Evolutionary conservation across 2,888 invertebrate species (phyloP), one percentile per base, ranked within the genome.

Genomic region (Orchesellides sinensis): DNA sequence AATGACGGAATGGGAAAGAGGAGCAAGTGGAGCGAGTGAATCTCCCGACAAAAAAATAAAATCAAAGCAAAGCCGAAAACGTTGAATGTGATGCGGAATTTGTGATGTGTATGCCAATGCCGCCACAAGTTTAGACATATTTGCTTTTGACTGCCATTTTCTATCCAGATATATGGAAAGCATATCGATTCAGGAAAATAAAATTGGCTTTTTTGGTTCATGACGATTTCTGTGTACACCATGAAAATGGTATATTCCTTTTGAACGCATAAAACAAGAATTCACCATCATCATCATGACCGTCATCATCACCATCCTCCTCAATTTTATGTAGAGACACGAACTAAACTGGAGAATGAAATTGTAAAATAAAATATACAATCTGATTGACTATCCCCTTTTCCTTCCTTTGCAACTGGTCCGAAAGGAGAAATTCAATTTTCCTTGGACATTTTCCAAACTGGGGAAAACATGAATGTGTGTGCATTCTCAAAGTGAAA

Each of bases 371-470:
- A 40, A 40, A n/a, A n/a, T n/a, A n/a, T n/a, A n/a, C n/a, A n/a
- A n/a, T n/a, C n/a, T n/a, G n/a, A n/a, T n/a, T n/a, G n/a, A n/a
- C n/a, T n/a, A n/a, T 35, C 12, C 40, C 6, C 40, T 35, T 35
- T 35, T 35, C 12, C 6, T 10, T 49, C 17, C 17, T 6, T n/a
- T 8, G 56, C 23, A 56, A 19, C 8, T n/a, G n/a, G n/a, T n/a
- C n/a, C n/a, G n/a, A n/a, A n/a, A n/a, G 45, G 59, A 69, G 63
- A 82, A 75, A 82, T 82, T 82, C 81, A 82, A 82, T 82, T 75
- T 82, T 75, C 74, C 23, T 69, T 82, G 81, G 81, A 82, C 74
- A 82, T 74, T 69, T 74, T 82, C 81, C 81, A 82, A 74, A 45
- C 14, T 32, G 68, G 56, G 35, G 63, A 27, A n/a, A 47, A 12